A percentile compares a stretch with the other conserved stretches of the same genome.
These are phyloP conservation scores for Apamea epomidion DNA, from an alignment of 2,888 invertebrate species.

Conservation along the genomic window DNA sequence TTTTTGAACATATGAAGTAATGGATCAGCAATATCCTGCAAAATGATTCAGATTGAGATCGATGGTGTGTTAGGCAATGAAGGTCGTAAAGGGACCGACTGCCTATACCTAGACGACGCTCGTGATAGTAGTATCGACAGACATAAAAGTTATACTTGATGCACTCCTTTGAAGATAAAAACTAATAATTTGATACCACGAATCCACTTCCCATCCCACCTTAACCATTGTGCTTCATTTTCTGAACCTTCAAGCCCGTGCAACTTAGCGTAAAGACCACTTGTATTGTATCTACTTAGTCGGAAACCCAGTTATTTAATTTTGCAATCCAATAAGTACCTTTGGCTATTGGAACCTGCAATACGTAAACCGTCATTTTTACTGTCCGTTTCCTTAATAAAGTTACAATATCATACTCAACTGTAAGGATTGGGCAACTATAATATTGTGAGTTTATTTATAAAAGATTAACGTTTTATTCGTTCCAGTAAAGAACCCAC, in stretches of 20 bases:
- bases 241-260: not conserved
- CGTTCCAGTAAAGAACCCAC: not conserved
- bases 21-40: no score
- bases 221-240: not conserved
- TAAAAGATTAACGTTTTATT: constrained; percentile 13
- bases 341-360: not conserved
- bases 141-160: not conserved
- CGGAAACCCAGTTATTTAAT: constrained; percentile 2
- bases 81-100: not conserved
- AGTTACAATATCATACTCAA: constrained; percentile 34
- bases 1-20: no score
- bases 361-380: constrained; percentile 34
- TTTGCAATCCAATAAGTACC: constrained; percentile 20
- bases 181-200: not conserved
- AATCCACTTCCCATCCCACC: not conserved
- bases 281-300: not conserved
- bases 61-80: no score
- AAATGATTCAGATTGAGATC: no score
- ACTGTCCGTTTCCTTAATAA: constrained; percentile 34
- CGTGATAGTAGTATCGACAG: not conserved
- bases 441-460: constrained; percentile 35
- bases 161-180: not conserved
- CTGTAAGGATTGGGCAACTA: not conserved
- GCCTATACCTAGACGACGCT: no score
- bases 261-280: not conserved